Evolutionary conservation across 2,888 invertebrate genomes (phyloP).

Genomic region (Muschampia staudingeri): DNA sequence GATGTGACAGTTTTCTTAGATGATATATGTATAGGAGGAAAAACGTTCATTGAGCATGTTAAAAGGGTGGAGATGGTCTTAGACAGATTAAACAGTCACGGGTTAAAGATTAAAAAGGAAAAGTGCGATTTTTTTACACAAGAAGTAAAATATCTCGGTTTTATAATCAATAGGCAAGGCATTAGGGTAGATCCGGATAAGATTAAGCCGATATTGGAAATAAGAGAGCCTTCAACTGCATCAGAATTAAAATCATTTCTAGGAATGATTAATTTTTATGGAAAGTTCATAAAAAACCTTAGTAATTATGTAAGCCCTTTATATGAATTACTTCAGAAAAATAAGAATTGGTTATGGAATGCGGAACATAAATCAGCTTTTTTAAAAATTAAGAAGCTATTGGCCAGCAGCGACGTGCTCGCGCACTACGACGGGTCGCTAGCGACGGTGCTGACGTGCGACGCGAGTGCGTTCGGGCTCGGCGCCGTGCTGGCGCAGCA

Average conservation of each 20-base stretch:
- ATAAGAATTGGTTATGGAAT: not conserved
- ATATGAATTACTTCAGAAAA: constrained; percentile 17
- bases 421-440: constrained; percentile 4
- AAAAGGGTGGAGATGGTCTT: not conserved
- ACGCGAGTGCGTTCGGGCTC: not conserved
- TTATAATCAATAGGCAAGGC: not conserved
- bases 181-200: not conserved
- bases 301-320: not conserved
- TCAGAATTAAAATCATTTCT: constrained; percentile 31
- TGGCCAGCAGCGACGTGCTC: not conserved
- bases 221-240: not conserved
- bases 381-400: not conserved
- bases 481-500: constrained; percentile 1
- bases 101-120: constrained; percentile 2
- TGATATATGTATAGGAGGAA: constrained; percentile 19
- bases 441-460: constrained; percentile 1
- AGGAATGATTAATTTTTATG: constrained; percentile 25
- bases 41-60: not conserved
- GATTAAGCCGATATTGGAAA: not conserved
- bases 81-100: not conserved
- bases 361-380: not conserved
- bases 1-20: constrained; percentile 11
- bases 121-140: constrained; percentile 25
- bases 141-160: constrained; percentile 17
- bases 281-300: constrained; percentile 22